Conservation (phyloP, 1,140 invertebrate species). For the Triops cancriformis region DNA sequence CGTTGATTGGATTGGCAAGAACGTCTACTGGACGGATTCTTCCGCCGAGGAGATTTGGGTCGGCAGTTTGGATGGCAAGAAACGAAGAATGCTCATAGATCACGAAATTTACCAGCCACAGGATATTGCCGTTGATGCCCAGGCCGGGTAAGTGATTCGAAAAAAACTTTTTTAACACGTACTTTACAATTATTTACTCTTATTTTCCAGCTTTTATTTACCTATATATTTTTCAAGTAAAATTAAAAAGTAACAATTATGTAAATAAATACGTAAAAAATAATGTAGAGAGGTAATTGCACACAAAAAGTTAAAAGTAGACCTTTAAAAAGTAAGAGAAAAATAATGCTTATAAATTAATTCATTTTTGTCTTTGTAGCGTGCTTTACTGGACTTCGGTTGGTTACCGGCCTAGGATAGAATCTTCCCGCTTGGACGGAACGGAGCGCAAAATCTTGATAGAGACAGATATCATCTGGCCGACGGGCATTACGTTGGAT, state of each 20-base stretch:
- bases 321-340: conserved; percentile 14
- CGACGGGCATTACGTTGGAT: conserved; percentile 60
- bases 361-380: conserved; percentile 29
- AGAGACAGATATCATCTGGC: conserved; percentile 50
- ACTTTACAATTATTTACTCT: too few relatives aligned
- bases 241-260: too few relatives aligned
- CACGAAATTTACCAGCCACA: conserved; percentile 50
- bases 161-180: too few relatives aligned
- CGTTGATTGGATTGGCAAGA: conserved; percentile 63
- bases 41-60: conserved; percentile 51
- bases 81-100: conserved; percentile 48
- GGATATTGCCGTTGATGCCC: conserved; percentile 59
- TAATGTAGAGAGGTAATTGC: too few relatives aligned
- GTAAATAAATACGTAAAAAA: too few relatives aligned
- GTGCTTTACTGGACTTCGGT: conserved; percentile 43
- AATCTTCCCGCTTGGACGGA: conserved; percentile 58
- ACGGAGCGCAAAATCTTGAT: conserved; percentile 47
- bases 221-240: too few relatives aligned
- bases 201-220: too few relatives aligned
- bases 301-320: too few relatives aligned
- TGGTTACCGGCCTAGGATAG: conserved; percentile 46
- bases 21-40: conserved; percentile 65
- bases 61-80: conserved; percentile 49
- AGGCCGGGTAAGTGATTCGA: conserved; percentile 44
- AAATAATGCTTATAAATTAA: background rate